A percentile compares a stretch with the other conserved stretches of the same genome.
phyloP scores from a whole-genome alignment of 2,113 vertebrate species.

The Bubo blakistoni region DNA sequence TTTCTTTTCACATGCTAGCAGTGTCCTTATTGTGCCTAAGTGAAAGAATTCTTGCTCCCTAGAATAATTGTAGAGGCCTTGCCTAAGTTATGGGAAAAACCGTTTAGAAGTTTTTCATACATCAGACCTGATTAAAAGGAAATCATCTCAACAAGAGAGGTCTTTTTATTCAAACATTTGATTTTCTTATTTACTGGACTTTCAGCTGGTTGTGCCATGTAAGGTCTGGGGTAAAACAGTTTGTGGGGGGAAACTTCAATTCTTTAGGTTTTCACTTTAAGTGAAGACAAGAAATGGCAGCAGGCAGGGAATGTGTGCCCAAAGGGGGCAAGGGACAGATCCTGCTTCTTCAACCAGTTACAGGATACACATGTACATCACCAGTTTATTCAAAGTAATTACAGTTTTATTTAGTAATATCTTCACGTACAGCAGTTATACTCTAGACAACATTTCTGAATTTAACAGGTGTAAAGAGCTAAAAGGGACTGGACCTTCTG shows the following conservation, averaged over 20 bases:
- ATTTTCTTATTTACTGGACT: neutral
- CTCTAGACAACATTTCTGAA: neutral
- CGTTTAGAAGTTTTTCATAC: neutral
- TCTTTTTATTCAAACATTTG: neutral
- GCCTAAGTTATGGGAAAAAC: neutral
- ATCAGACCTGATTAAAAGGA: neutral
- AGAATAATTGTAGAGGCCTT: neutral
- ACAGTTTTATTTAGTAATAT: neutral
- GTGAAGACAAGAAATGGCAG: neutral
- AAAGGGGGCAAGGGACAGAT: neutral
- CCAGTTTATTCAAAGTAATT: neutral
- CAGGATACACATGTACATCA: accelerated
- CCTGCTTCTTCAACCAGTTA: neutral
- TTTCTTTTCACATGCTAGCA: neutral
- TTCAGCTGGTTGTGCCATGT: neutral
- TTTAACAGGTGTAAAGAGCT: neutral
- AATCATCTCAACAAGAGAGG: accelerated
- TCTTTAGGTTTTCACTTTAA: neutral
- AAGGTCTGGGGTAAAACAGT: neutral
- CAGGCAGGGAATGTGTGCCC: neutral
- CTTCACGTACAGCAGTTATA: neutral
- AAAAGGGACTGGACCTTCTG: neutral
- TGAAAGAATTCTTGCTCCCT: neutral
- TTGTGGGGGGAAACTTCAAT: neutral
- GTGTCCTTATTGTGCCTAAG: neutral